Evolutionary conservation across 2,888 invertebrate species (phyloP).

Genomic region (Andrena bucephala): DNA sequence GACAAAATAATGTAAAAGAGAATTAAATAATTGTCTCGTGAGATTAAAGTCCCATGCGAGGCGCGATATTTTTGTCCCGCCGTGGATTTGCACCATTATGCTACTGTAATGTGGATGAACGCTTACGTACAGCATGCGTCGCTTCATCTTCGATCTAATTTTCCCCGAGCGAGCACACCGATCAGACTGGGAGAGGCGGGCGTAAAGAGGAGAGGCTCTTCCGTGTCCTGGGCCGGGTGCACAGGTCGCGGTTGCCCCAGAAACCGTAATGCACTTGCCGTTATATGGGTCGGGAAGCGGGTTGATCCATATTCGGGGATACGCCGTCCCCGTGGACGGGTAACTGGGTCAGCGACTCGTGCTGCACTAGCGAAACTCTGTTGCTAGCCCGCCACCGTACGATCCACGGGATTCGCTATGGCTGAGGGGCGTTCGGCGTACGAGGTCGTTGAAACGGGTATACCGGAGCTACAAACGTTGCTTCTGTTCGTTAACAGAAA

Average conservation of each 20-base stretch:
- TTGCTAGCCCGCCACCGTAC: slow-evolving; percentile 57
- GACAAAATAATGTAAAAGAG: too few relatives aligned
- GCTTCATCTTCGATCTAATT: slow-evolving; percentile 51
- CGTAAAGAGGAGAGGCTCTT: slow-evolving; percentile 55
- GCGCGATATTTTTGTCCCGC: too few relatives aligned
- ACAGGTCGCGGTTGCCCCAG: slow-evolving; percentile 56
- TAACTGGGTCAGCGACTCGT: slow-evolving; percentile 77
- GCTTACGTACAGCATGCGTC: slow-evolving; percentile 42
- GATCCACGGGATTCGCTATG: slow-evolving; percentile 1
- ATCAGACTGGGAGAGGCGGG: slow-evolving; percentile 41
- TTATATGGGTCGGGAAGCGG: slow-evolving; percentile 69
- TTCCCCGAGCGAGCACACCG: slow-evolving; percentile 35
- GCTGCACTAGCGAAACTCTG: slow-evolving; percentile 68
- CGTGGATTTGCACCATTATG: too few relatives aligned
- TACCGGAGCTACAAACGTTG: too few relatives aligned
- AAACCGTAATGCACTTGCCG: slow-evolving; percentile 53
- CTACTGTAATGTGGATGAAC: background rate
- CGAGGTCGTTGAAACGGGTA: too few relatives aligned
- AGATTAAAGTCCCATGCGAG: background rate
- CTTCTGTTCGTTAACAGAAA: too few relatives aligned
- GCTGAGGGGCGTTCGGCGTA: background rate
- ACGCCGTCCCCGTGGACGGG: slow-evolving; percentile 76
- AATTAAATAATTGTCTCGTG: background rate
- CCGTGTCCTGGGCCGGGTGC: slow-evolving; percentile 39
- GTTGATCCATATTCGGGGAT: slow-evolving; percentile 74